These are phyloP conservation scores for Myzus persicae DNA, from an alignment of 1,140 invertebrate genomes.

Conservation along the genomic window DNA sequence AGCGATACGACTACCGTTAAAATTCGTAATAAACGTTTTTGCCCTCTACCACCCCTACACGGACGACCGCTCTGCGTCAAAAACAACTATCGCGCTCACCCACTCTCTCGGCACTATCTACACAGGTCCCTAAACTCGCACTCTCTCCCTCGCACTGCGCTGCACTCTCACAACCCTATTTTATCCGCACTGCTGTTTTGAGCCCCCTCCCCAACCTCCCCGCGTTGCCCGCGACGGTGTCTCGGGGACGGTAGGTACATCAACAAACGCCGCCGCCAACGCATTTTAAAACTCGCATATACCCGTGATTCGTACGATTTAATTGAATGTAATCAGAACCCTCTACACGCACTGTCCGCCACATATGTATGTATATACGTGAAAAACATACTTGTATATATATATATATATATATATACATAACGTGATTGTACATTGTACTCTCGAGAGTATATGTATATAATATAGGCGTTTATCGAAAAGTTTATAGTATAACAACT, in stretches of 20 bases:
- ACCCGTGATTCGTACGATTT: slow-evolving; percentile 5
- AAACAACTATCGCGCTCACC: background rate
- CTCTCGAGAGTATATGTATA: background rate
- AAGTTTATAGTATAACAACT: too few relatives aligned
- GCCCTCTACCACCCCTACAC: too few relatives aligned
- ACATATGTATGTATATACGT: background rate
- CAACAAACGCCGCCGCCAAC: background rate
- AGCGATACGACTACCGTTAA: background rate
- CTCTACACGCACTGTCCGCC: background rate
- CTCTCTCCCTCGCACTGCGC: background rate
- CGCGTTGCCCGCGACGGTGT: background rate
- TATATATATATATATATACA: background rate
- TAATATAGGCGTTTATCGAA: background rate
- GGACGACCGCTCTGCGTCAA: background rate
- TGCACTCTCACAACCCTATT: too few relatives aligned
- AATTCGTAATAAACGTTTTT: slow-evolving; percentile 39
- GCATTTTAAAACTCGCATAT: background rate
- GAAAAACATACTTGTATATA: background rate
- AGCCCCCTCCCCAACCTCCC: background rate
- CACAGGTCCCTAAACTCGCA: background rate
- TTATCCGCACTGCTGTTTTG: background rate
- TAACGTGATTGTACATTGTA: background rate
- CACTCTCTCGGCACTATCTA: background rate
- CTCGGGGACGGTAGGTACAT: background rate
- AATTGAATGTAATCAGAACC: background rate